Percentiles rank a stretch among this genome's conserved stretches.
These are phyloP conservation scores for Lates calcarifer DNA, from an alignment of 2,113 vertebrate species.

Conservation along the genomic window DNA sequence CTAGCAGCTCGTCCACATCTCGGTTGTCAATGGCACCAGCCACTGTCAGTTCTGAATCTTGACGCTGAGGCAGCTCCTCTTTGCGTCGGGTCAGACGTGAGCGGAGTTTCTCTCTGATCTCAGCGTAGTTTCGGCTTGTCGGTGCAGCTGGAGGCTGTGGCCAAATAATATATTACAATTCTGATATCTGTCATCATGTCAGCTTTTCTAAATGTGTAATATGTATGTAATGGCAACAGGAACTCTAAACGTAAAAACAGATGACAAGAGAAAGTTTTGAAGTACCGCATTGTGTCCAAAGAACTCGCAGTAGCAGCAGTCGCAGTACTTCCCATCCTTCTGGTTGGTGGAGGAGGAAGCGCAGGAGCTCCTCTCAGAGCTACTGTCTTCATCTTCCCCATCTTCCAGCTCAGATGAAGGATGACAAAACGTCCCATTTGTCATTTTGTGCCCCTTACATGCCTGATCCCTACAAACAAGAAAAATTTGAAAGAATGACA, in stretches of 20 bases:
- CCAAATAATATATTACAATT: slow-evolving; percentile 12
- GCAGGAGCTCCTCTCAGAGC: slow-evolving; percentile 98
- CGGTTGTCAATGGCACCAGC: slow-evolving; percentile 89
- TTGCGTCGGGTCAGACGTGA: slow-evolving; percentile 95
- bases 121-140: slow-evolving; percentile 97
- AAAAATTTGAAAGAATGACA: not conserved
- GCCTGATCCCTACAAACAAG: slow-evolving; percentile 89
- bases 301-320: slow-evolving; percentile 99
- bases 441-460: slow-evolving; percentile 96
- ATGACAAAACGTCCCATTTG: slow-evolving; percentile 92
- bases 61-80: slow-evolving; percentile 94
- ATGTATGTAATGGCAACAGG: not conserved
- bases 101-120: slow-evolving; percentile 98
- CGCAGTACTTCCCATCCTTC: slow-evolving; percentile 98
- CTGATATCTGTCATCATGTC: not conserved
- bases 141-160: slow-evolving; percentile 95
- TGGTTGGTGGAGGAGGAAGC: slow-evolving; percentile 97
- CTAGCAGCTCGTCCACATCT: slow-evolving; percentile 95
- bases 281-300: slow-evolving; percentile 99
- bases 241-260: slow-evolving; percentile 1
- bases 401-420: slow-evolving; percentile 93
- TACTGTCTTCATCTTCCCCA: slow-evolving; percentile 98
- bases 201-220: not conserved
- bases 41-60: slow-evolving; percentile 90
- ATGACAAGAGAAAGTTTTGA: slow-evolving; percentile 23